Evolutionary conservation across 2,797 vertebrate species (phyloP), one percentile per base, ranked within the genome.

Genomic region (Argyrosomus regius): DNA sequence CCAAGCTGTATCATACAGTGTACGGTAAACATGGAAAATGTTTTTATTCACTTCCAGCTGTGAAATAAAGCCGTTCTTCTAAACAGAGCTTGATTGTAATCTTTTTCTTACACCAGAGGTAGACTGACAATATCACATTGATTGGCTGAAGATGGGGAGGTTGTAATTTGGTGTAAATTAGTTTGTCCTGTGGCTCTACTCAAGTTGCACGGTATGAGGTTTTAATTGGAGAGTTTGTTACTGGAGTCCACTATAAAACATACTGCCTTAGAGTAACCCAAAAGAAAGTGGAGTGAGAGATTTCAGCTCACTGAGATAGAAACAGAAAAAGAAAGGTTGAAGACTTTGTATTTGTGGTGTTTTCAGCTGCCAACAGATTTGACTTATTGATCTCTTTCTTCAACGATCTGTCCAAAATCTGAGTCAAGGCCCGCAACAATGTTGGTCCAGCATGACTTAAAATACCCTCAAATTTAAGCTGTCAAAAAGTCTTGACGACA

Each of bases 1-100:
- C 45, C 65, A 41, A 60, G 22, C 45, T 60, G 17, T 3, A 17
- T 39, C 54, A 31, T 59, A 35, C 18, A 12, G 46, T 18, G 31
- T 45, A 35, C 0, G 12, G n/a, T 66, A 35, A 72, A 77, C 24
- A 26, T 16, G 39, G 8, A 50, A 11, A 16, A 20, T 22, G 0
- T 31, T 48, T 65, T 14, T 8, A 24, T 61, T 43, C 3, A 24
- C 31, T 48, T 35, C 18, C 59, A 60, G 59, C 69, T 65, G 77
- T 43, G 39, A 84, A 84, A 74, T 43, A 35, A 72, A 70, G 52
- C 70, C 35, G 39, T 46, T 80, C 39, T 46, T 72, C 52, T 58
- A 77, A 84, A 72, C 16, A 6, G 72, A 17, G 72, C 56, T 54
- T 88, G 85, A 89, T 84, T 88, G 61, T 80, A 66, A 85, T 91